A percentile compares a stretch with the other conserved stretches of the same genome.
Evolutionary conservation across 2,888 invertebrate species (phyloP).

Genomic region (Zonitis immaculata): DNA sequence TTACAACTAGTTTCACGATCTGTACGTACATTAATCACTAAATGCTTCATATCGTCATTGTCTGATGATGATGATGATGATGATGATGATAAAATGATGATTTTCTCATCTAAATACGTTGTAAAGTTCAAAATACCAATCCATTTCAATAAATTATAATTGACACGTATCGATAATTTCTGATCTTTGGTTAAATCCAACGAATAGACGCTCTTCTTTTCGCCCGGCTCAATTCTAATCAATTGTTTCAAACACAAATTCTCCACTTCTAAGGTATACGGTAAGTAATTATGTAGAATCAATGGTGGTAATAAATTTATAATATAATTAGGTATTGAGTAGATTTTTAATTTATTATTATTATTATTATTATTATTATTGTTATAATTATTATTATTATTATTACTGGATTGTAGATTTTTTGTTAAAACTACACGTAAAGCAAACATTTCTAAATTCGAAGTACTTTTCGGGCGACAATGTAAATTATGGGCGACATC

Average conservation of each 20-base stretch:
- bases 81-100: slow-evolving; percentile 43
- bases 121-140: slow-evolving; percentile 64
- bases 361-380: too few species aligned
- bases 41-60: slow-evolving; percentile 60
- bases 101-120: slow-evolving; percentile 57
- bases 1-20: slow-evolving; percentile 61
- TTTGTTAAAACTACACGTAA: slow-evolving; percentile 54
- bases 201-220: slow-evolving; percentile 64
- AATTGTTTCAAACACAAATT: slow-evolving; percentile 50
- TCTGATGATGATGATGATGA: too few species aligned
- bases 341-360: slow-evolving; percentile 27
- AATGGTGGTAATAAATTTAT: slow-evolving; percentile 70
- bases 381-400: too few species aligned
- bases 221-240: slow-evolving; percentile 66
- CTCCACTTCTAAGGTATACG: slow-evolving; percentile 63
- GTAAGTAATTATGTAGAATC: slow-evolving; percentile 70
- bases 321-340: slow-evolving; percentile 65
- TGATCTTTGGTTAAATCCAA: slow-evolving; percentile 59
- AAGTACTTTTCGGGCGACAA: slow-evolving; percentile 61
- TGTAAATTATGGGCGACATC: slow-evolving; percentile 62
- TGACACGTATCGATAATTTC: slow-evolving; percentile 48
- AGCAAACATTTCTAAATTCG: slow-evolving; percentile 60
- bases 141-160: slow-evolving; percentile 68
- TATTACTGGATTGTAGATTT: slow-evolving; percentile 35
- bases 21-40: slow-evolving; percentile 64